These are phyloP conservation scores for Galeruca laticollis DNA, from an alignment of 2,888 invertebrate species.

Conservation along the genomic window DNA sequence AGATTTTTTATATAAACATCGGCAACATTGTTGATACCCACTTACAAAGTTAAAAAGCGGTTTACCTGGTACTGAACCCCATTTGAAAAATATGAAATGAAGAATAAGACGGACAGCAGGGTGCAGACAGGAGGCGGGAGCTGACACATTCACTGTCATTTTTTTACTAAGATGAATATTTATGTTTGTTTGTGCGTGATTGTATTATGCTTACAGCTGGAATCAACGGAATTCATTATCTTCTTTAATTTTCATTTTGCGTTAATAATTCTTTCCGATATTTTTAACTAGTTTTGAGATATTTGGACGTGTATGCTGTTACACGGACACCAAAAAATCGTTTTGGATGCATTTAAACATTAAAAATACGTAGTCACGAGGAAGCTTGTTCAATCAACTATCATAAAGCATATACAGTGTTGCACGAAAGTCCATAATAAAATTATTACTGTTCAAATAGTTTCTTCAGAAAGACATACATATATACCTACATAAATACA, in stretches of 20 bases:
- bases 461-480: too few species aligned
- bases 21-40: conserved; percentile 26
- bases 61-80: conserved; percentile 25
- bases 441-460: too few species aligned
- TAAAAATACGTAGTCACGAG: too few species aligned
- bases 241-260: neutral
- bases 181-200: conserved; percentile 38
- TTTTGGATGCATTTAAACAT: too few species aligned
- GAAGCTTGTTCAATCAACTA: too few species aligned
- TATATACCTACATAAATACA: too few species aligned
- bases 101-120: conserved; percentile 46
- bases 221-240: neutral
- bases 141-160: conserved; percentile 50
- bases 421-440: too few species aligned
- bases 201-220: conserved; percentile 35
- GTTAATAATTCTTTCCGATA: neutral
- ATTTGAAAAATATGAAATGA: conserved; percentile 28
- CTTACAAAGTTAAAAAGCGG: neutral
- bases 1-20: neutral
- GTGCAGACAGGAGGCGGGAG: conserved; percentile 56
- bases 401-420: too few species aligned
- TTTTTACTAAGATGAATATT: conserved; percentile 44
- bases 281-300: neutral
- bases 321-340: too few species aligned
- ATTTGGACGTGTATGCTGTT: too few species aligned